Evolutionary conservation across 2,888 invertebrate species (phyloP).

Genomic region (Hoplodrina ambigua): DNA sequence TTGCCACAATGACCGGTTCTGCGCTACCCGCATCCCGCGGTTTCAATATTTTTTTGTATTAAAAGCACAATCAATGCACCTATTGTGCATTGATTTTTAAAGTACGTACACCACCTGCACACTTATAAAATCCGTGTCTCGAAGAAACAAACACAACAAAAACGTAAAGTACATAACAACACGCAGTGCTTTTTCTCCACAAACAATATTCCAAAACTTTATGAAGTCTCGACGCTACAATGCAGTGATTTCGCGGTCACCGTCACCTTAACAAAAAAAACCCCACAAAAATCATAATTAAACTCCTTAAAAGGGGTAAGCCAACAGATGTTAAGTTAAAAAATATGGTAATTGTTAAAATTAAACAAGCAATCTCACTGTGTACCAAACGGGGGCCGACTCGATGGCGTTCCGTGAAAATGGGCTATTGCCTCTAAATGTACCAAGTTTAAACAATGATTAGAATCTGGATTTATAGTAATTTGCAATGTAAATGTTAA

Average conservation of each 20-base stretch:
- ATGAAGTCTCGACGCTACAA: slow-evolving; percentile 32
- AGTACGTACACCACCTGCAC: no score
- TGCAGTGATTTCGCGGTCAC: slow-evolving; percentile 34
- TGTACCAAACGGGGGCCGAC: slow-evolving; percentile 76
- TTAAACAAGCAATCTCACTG: slow-evolving; percentile 83
- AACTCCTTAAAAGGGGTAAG: slow-evolving; percentile 75
- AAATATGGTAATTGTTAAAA: slow-evolving; percentile 84
- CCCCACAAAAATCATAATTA: slow-evolving; percentile 71
- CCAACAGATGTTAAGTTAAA: slow-evolving; percentile 79
- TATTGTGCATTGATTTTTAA: no score
- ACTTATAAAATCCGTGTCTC: neutral
- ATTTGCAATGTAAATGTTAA: slow-evolving; percentile 83
- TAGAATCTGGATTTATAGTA: slow-evolving; percentile 84
- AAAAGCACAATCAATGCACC: no score
- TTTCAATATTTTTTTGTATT: no score
- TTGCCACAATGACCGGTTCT: no score
- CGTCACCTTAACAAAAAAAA: slow-evolving; percentile 29
- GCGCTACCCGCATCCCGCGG: no score
- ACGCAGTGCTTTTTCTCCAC: neutral
- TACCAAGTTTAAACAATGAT: slow-evolving; percentile 83
- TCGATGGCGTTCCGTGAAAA: slow-evolving; percentile 78
- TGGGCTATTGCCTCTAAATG: slow-evolving; percentile 83
- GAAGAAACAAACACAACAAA: neutral
- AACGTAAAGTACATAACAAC: neutral
- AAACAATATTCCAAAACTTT: slow-evolving; percentile 8